These are phyloP conservation scores for Emydura subglobosa DNA, from an alignment of 2,113 vertebrate species.

Conservation along the genomic window DNA sequence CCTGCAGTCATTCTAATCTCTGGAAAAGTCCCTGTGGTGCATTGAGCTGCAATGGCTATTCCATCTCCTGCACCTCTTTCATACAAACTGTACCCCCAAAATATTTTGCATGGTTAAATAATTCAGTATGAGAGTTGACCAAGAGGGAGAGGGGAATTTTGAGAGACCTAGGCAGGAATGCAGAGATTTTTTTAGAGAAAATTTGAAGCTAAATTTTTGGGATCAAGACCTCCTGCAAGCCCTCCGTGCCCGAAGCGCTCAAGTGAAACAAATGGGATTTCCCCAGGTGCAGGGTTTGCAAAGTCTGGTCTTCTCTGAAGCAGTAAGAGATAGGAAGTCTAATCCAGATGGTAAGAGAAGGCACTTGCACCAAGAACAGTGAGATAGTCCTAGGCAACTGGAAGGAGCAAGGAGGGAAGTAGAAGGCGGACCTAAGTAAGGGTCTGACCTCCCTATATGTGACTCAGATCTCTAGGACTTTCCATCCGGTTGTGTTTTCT, in stretches of 20 bases:
- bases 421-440: slow-evolving; percentile 3
- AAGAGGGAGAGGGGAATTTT: slow-evolving; percentile 21
- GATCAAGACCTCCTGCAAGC: background rate
- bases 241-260: background rate
- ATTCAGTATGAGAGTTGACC: slow-evolving; percentile 8
- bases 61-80: background rate
- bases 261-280: background rate
- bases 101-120: background rate
- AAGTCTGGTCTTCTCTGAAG: background rate
- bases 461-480: slow-evolving; percentile 26
- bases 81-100: background rate
- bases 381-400: slow-evolving; percentile 11
- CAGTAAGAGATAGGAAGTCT: background rate
- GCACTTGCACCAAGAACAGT: background rate
- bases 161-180: slow-evolving; percentile 4
- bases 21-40: too few species aligned
- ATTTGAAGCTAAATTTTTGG: background rate
- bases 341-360: background rate
- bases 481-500: slow-evolving; percentile 35
- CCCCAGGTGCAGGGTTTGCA: background rate
- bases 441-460: slow-evolving; percentile 44
- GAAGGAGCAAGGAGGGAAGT: background rate
- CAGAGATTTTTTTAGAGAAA: accelerated
- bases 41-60: background rate
- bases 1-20: too few species aligned